Evolutionary conservation across 2,113 vertebrate genomes (phyloP), one percentile per base, ranked within the genome.

Genomic region (Diadophis punctatus): DNA sequence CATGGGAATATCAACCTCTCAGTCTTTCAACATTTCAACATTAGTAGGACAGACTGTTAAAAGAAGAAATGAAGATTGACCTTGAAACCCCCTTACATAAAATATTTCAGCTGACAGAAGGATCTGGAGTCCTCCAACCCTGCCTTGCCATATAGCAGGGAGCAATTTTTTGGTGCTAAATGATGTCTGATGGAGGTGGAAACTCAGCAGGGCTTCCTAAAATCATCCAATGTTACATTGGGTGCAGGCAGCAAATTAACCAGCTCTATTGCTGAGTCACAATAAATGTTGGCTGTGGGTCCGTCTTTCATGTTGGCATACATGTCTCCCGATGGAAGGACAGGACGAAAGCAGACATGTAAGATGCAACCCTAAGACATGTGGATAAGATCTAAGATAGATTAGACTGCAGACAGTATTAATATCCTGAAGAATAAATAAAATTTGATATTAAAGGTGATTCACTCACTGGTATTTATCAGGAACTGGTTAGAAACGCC

Each of bases 401-500:
- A 84, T 43, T 39, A 27, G 52, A 23, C 39, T 8, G 27, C 12
- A 58, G 9, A 25, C 43, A 39, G 8, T 34, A 39, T 27, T 20
- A 20, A 48, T 16, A 18, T 1, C 68, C 1, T 14, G 34, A 86
- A 9, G 85, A 5, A 0, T 6, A 43, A 8, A 80, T 22, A 18
- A 8, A 80, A 80, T 20, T 80, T 80, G 74, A 16, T 80, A 39
- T 43, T 43, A 43, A 80, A 80, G 18, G 74, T 80, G 34, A 39
- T 80, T 43, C 74, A 97, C 98, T 98, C 96, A 99, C 99, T 99
- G 94, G 98, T 99, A 97, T 98, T 99, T 96, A 99, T 99, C 96
- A 99, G 98, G 93, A 99, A 99, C 96, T 98, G 98, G 96, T 99
- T 99, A 93, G 98, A 99, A 60, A 99, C 98, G 0, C 99, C 99